These are phyloP conservation scores for Mormyrops boulengeri DNA, from an alignment of 2,797 vertebrate genomes.

Conservation along the genomic window DNA sequence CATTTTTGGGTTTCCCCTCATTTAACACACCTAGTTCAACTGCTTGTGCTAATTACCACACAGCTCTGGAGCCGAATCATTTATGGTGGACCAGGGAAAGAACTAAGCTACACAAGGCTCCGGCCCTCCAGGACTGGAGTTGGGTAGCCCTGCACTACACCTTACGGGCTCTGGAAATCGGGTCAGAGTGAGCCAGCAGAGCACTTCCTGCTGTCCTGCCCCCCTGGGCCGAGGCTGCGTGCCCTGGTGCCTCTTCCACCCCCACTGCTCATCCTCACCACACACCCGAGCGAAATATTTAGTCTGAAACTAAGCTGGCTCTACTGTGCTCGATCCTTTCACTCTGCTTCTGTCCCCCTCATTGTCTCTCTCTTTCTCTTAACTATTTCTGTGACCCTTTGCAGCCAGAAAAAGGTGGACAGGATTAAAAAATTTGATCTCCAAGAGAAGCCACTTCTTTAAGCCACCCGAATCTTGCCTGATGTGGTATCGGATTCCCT, in stretches of 20 bases:
- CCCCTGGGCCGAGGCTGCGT: not conserved
- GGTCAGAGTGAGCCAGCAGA: not conserved
- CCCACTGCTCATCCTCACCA: not conserved
- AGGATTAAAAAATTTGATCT: not conserved
- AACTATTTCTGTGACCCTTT: not conserved
- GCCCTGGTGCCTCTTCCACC: not conserved
- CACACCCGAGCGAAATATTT: not conserved
- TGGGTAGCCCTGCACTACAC: too few species aligned
- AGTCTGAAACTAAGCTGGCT: not conserved
- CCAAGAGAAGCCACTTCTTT: not conserved
- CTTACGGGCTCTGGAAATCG: not conserved
- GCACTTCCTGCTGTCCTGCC: too few species aligned
- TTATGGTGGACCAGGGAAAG: too few species aligned
- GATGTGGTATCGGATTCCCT: not conserved
- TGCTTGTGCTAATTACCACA: too few species aligned
- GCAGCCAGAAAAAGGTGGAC: not conserved
- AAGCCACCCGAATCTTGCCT: not conserved
- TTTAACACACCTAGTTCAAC: too few species aligned
- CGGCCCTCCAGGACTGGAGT: too few species aligned
- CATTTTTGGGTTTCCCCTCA: too few species aligned
- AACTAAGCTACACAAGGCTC: too few species aligned
- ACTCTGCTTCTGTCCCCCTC: not conserved
- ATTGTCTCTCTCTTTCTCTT: not conserved
- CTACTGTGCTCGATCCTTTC: not conserved
- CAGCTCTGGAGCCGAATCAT: too few species aligned